Base-by-base conservation (phyloP, 2,888 invertebrate genomes). In the Noctua janthina region DNA sequence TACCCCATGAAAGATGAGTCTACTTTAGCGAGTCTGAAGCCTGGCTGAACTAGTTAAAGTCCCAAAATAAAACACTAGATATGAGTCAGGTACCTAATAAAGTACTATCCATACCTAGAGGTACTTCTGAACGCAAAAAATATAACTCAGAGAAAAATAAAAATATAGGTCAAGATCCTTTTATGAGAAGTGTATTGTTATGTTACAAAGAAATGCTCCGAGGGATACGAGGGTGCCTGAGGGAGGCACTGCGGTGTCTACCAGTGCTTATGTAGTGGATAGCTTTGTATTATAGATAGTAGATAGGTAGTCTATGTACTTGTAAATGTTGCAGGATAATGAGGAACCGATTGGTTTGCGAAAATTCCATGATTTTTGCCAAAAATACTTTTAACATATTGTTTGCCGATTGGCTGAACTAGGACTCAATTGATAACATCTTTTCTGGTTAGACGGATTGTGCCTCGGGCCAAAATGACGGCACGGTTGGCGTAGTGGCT, bases 131-230 rank as follows among this genome's bases (percentile, higher is more conserved):
- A 69, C 13, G 17, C 46, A 82, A 74, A 56, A 76, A 74, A 79
- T 67, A 74, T 59, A 62, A 54, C 39, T 73, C 23, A 11, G 39
- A 51, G 35, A 79, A 76, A 76, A 68, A 68, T 56, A n/a, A n/a
- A 85, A 64, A 88, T 79, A 74, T 85, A 79, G 80, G 83, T 82
- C 83, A 83, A 83, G 81, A 70, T 83, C 8, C 77, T 78, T 87
- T 85, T 80, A 83, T 67, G 73, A 79, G 77, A 62, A 83, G 75
- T 74, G 81, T 88, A 82, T 88, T 85, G 85, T 83, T 67, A 77
- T 78, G 83, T 78, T 76, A 85, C 88, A 88, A 85, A 88, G 88
- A 78, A 88, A 80, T 82, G 51, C 80, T 88, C 49, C 54, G 76
- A 73, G 74, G 77, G 69, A 70, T 70, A 66, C 59, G 70, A 80